Base-by-base conservation (phyloP, 1,140 invertebrate genomes). In the Tetramorium alpestre region DNA sequence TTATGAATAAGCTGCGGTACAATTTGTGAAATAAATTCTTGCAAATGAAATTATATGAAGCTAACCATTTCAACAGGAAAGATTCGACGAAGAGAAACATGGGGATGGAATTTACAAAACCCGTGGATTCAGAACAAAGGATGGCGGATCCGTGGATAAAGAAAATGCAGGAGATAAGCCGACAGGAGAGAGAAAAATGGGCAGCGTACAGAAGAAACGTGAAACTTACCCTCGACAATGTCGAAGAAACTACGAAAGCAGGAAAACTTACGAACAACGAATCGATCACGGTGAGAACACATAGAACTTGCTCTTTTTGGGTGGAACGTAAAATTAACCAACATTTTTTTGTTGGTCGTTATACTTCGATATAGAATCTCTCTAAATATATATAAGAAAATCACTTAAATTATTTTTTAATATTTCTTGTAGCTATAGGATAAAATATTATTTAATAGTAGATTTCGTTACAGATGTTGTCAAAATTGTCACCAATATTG, bases 101-200 rank as follows among this genome's bases (percentile, higher is more conserved):
- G 44, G 25, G 18, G 47, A 54, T 73, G 80, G 80, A 85, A 88
- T 69, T 69, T 73, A 70, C 86, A 75, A 72, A 87, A 65, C 38
- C 51, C 49, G 80, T 85, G 47, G 77, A 85, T 78, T 64, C 62
- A 33, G 81, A 81, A 78, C 51, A 54, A 58, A 56, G 44, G 38
- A 51, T 49, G 65, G 49, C 28, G 47, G 58, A 90, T 49, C 62
- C 78, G 49, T 73, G 89, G 85, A 64, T 87, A 70, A 80, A 76
- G 73, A 85, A 90, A 84, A 90, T 89, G 89, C 85, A 81, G 41
- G 81, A 89, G 65, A 67, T 90, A 73, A 89, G 65, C 65, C 81
- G 70, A 76, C 73, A 78, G 56, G 51, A 78, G 60, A 69, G 76
- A 87, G 86, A 87, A 82, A 89, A 89, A 75, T 90, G 88, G 89